Base-by-base conservation (phyloP, 1,140 invertebrate species). In the Laupala kohalensis region DNA sequence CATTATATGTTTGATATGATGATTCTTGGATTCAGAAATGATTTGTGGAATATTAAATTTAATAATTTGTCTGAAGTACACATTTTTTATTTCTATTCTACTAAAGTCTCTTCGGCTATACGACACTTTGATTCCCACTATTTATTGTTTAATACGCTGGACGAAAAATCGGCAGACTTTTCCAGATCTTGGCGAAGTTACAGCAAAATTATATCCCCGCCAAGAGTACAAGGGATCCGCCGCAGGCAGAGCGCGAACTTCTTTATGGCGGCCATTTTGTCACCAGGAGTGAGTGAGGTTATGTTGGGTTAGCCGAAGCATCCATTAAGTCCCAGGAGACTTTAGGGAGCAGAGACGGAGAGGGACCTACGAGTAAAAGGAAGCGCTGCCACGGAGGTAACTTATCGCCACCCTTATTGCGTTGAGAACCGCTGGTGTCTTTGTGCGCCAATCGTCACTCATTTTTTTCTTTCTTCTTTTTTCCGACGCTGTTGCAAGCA, bases 401-500 rank as follows among this genome's bases (percentile, higher is more conserved):
- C 53, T 71, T 71, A 71, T 71, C 70, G 27, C 63, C 29, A 23
- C 63, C 27, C 63, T 71, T 71, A 71, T 71, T 71, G 63, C 70
- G 23, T 63, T 25, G n/a, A 24, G 13, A 27, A 25, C 64, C 64
- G 28, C 70, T 27, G 27, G 64, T 66, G 63, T 23, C 64, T 71
- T 71, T 66, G 70, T 66, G 70, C 62, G 70, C 70, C 63, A 71
- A 71, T 71, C 70, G 70, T 65, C 70, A 25, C 70, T 66, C 63
- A 71, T 71, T 65, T 71, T 53, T 71, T 71, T 65, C 63, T 25
- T 66, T 30, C 25, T 65, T 24, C 63, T 26, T 24, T 65, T 68
- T 68, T 28, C 67, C 23, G 23, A 12, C 64, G 25, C 67, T 68
- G 25, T 26, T 15, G 25, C 25, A 26, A 68, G 15, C 24, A 30